Base-by-base conservation (phyloP, 1,140 invertebrate species). In the Ostrea edulis region DNA sequence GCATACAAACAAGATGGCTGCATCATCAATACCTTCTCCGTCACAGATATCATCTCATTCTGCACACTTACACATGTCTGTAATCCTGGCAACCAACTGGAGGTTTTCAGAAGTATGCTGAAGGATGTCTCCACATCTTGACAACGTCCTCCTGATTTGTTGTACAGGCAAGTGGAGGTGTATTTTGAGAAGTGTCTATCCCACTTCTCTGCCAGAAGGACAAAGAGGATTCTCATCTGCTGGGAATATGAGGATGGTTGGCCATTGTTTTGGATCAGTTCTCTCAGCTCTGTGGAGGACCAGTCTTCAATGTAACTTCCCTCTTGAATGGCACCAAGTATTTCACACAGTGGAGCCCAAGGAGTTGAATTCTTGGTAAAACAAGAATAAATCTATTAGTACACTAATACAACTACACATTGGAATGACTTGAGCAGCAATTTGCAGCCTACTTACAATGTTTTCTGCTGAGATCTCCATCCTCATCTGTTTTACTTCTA, bases 141-240 rank as follows among this genome's bases (percentile, higher is more conserved):
- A 9, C 83, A 51, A 8, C 51, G 55, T 22, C 71, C 77, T 29
- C 85, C 88, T 20, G 68, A 25, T 84, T 86, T 89, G 12, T 82
- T 62, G 87, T 85, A 58, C 17, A 93, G 54, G 62, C 88, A 82
- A 0, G 90, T 89, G 54, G 84, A 89, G 14, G 35, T 52, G 84
- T 84, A 93, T 25, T 58, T 77, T 2, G 71, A 88, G 87, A 91
- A 93, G 1, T 89, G 62, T 4, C 11, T 82, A 52, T 92, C 89
- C 93, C 93, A 94, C 12, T 89, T 25, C n/a, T 87, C 68, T 71
- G 92, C 93, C 11, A 94, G 81, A 4, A 91, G 29, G 44, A 89
- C 89, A 89, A 88, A 93, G 25, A 94, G 82, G 0, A 22, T 82
- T n/a, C 87, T 86, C 93, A 94, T 93, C 84, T 94, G 93, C 1